Conservation (phyloP, 2,888 invertebrate species). For the Zeuzera pyrina region DNA sequence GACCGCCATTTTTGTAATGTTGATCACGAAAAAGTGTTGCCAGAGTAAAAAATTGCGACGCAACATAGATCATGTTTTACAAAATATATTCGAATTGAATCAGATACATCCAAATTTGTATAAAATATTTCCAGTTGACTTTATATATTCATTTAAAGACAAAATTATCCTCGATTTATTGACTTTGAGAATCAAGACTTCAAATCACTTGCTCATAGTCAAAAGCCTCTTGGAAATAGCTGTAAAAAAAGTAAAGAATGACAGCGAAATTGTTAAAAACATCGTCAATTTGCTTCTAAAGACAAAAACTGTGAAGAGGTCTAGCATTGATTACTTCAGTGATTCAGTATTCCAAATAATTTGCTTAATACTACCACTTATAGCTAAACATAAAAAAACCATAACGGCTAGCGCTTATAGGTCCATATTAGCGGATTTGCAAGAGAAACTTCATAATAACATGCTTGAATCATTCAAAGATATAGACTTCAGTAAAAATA, state of each 20-base stretch:
- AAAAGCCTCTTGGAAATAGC: slow-evolving; percentile 48
- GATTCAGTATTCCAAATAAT: slow-evolving; percentile 55
- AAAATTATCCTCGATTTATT: slow-evolving; percentile 37
- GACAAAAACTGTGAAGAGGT: slow-evolving; percentile 22
- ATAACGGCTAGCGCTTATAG: slow-evolving; percentile 47
- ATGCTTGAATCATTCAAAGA: slow-evolving; percentile 49
- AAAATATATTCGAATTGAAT: slow-evolving; percentile 50
- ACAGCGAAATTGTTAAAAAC: slow-evolving; percentile 47
- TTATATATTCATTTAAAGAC: slow-evolving; percentile 47
- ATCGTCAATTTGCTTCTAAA: slow-evolving; percentile 44
- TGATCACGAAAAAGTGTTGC: slow-evolving; percentile 46
- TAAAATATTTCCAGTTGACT: slow-evolving; percentile 46
- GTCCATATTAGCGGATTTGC: slow-evolving; percentile 52
- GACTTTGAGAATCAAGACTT: slow-evolving; percentile 44
- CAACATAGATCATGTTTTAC: slow-evolving; percentile 38
- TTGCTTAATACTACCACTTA: slow-evolving; percentile 48
- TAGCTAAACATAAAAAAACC: slow-evolving; percentile 53
- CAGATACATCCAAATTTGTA: slow-evolving; percentile 53
- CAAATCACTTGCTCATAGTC: slow-evolving; percentile 38
- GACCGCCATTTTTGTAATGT: slow-evolving; percentile 40
- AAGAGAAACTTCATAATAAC: slow-evolving; percentile 49
- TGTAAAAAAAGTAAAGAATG: slow-evolving; percentile 49
- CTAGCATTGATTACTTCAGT: slow-evolving; percentile 40
- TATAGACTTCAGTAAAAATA: slow-evolving; percentile 36
- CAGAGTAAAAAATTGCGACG: slow-evolving; percentile 41